These are phyloP conservation scores for Corythornis madagascariensis DNA, from an alignment of 2,113 vertebrate species.

Conservation along the genomic window DNA sequence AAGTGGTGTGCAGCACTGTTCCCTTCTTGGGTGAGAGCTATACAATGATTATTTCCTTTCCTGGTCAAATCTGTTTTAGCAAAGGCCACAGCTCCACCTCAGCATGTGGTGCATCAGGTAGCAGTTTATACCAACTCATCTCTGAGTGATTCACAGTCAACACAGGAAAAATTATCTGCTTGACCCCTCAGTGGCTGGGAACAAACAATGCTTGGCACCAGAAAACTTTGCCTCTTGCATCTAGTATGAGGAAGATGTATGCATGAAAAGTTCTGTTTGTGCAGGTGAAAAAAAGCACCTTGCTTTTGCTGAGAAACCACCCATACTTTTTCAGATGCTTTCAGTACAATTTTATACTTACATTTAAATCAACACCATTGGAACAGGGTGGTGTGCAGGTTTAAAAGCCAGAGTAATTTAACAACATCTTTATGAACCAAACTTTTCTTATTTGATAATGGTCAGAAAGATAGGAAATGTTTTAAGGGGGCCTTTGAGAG, in stretches of 20 bases:
- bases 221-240: neutral
- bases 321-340: neutral
- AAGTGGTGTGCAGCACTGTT: neutral
- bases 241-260: neutral
- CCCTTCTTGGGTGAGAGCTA: neutral
- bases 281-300: neutral
- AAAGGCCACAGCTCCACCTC: neutral
- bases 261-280: neutral
- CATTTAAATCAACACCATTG: neutral
- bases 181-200: neutral
- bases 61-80: neutral
- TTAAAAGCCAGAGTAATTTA: neutral
- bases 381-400: neutral
- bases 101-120: accelerated
- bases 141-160: neutral
- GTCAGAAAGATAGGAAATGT: neutral
- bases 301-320: neutral
- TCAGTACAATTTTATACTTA: neutral
- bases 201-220: neutral
- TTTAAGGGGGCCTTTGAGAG: neutral
- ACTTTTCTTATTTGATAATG: neutral
- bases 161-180: accelerated
- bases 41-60: neutral
- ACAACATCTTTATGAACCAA: neutral
- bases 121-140: neutral